Conservation (phyloP, 2,797 vertebrate genomes). For the Cossypha caffra region DNA sequence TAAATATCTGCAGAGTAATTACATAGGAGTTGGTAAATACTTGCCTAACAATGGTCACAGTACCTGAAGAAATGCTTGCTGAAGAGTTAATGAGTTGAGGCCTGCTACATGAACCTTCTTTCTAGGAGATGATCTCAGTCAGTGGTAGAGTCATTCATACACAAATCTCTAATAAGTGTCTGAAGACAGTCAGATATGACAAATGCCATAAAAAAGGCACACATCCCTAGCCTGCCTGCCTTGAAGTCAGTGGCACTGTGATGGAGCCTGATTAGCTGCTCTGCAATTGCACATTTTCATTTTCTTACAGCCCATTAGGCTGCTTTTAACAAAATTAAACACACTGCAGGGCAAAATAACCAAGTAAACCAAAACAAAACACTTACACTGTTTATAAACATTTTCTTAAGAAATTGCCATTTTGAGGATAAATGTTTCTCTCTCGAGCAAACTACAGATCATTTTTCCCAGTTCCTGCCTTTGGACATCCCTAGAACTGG, state of each 20-base stretch:
- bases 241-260: neutral
- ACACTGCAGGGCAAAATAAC: neutral
- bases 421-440: neutral
- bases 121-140: neutral
- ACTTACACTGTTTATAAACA: neutral
- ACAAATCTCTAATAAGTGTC: neutral
- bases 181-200: neutral
- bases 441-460: neutral
- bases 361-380: neutral
- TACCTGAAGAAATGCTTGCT: neutral
- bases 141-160: neutral
- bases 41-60: neutral
- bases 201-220: neutral
- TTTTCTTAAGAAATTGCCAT: neutral
- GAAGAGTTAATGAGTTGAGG: neutral
- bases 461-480: neutral
- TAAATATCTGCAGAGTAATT: neutral
- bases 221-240: neutral
- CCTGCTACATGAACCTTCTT: neutral
- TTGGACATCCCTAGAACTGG: neutral
- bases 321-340: conserved; percentile 16
- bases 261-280: neutral
- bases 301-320: neutral
- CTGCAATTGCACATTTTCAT: neutral
- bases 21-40: neutral